Conservation (phyloP, 2,113 vertebrate genomes). For the Turnix velox region DNA sequence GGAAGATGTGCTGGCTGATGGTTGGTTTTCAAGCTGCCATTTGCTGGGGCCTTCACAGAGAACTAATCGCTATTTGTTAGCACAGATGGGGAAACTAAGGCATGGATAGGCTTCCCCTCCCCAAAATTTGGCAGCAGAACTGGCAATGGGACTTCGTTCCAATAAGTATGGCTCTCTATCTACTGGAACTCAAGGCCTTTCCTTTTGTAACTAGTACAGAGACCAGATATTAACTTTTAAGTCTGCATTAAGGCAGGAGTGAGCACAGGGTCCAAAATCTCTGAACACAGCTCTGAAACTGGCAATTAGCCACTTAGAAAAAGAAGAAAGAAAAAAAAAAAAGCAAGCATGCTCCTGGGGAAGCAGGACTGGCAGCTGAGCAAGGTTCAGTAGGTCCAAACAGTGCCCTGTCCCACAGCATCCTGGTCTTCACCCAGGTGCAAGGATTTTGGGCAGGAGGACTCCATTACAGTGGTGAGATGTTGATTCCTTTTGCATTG, state of each 20-base stretch:
- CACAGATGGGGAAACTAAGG: background rate
- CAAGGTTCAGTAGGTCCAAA: background rate
- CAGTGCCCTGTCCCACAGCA: background rate
- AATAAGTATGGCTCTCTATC: background rate
- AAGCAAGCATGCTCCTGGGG: background rate
- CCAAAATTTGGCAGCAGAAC: background rate
- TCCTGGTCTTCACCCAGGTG: fast-evolving
- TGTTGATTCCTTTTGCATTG: background rate
- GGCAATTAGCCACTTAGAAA: fast-evolving
- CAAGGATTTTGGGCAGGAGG: background rate
- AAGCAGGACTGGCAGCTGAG: background rate
- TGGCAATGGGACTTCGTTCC: background rate
- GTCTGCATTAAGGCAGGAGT: background rate
- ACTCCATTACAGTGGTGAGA: background rate
- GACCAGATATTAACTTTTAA: background rate
- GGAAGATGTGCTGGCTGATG: background rate
- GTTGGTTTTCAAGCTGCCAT: background rate
- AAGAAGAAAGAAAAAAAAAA: no score
- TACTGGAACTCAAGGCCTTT: background rate
- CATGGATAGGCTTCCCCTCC: background rate
- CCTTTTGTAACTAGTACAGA: fast-evolving
- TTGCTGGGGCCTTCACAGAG: background rate
- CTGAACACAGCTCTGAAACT: background rate
- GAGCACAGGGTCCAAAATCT: background rate
- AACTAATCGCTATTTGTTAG: background rate